Conservation (phyloP, 2,888 invertebrate genomes). For the Eremobia ochroleuca region DNA sequence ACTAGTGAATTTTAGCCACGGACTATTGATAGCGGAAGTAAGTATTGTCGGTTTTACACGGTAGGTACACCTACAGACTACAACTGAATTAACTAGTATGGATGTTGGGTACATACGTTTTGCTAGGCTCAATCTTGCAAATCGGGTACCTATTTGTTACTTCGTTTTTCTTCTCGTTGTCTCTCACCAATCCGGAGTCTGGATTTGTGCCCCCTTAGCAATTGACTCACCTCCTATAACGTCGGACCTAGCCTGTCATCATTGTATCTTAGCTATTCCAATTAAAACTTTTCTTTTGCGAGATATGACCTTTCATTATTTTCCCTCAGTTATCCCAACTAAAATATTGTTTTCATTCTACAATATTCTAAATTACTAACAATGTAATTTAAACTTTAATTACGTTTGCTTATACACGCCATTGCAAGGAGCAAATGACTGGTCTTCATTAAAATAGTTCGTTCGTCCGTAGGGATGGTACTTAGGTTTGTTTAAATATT, state of each 20-base stretch:
- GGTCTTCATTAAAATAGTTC: constrained; percentile 11
- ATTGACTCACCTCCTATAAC: neutral
- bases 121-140: neutral
- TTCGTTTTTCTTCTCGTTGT: neutral
- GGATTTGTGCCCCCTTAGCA: neutral
- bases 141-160: no score
- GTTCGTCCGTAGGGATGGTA: neutral
- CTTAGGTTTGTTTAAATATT: constrained; percentile 11
- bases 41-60: no score
- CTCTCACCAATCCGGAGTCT: neutral
- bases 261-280: constrained; percentile 9
- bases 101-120: neutral
- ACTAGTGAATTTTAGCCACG: neutral
- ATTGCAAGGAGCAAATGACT: constrained; percentile 2
- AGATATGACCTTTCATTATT: constrained; percentile 15
- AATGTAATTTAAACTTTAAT: constrained; percentile 41
- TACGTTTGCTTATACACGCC: neutral
- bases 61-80: neutral
- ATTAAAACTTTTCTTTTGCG: constrained; percentile 28
- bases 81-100: neutral
- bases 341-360: constrained; percentile 10
- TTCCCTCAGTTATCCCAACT: neutral
- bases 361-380: constrained; percentile 1
- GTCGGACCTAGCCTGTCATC: neutral
- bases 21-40: neutral